Evolutionary conservation across 2,888 invertebrate genomes (phyloP).

Genomic region (Limnephilus lunatus): DNA sequence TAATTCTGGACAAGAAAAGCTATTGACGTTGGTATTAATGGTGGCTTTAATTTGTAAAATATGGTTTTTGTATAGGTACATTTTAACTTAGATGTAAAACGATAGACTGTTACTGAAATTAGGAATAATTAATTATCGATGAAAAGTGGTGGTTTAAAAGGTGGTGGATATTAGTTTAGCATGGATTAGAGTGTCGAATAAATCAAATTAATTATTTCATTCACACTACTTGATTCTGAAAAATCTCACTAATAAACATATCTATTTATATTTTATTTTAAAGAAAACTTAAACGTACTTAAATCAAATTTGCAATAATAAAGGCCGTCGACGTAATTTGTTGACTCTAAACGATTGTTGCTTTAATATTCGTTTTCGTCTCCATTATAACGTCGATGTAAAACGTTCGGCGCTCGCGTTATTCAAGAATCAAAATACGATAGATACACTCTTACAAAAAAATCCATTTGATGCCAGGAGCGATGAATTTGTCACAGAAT

Average conservation of each 20-base stretch:
- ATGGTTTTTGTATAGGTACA: no score
- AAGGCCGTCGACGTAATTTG: neutral
- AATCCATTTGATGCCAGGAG: conserved; percentile 4
- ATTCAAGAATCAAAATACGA: neutral
- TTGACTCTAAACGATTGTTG: neutral
- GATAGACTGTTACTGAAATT: no score
- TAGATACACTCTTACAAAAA: neutral
- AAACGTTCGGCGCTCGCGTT: neutral
- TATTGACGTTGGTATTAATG: no score
- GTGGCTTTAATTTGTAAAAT: no score
- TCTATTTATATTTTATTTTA: neutral
- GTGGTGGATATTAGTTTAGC: neutral
- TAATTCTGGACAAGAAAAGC: no score
- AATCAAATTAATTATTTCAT: neutral
- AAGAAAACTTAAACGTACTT: neutral
- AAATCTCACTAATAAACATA: neutral
- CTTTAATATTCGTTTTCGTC: neutral
- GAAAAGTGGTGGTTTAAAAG: neutral
- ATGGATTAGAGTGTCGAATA: neutral
- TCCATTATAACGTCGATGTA: neutral
- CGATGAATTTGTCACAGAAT: conserved; percentile 30
- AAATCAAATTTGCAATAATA: neutral
- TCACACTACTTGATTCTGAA: neutral
- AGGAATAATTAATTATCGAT: neutral
- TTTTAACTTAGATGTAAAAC: no score